phyloP scores from a whole-genome alignment of 2,888 invertebrate genomes.

The Eristalis pertinax region DNA sequence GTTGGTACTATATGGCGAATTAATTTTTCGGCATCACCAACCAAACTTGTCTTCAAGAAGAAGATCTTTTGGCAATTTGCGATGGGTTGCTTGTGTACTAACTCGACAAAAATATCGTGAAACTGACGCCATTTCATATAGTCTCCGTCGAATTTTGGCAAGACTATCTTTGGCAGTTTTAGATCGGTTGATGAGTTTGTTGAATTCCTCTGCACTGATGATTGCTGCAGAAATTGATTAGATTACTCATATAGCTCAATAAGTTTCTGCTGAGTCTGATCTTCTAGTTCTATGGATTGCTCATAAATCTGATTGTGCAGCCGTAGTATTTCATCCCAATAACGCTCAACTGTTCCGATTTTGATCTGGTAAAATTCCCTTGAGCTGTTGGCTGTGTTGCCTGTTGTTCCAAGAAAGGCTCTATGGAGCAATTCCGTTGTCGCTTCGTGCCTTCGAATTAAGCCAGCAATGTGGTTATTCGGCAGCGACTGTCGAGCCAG shows the following conservation, averaged over 20 bases:
- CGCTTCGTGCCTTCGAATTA: too few species aligned
- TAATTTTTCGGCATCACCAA: background rate
- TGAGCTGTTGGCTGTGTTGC: too few species aligned
- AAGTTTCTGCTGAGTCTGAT: background rate
- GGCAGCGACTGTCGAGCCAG: too few species aligned
- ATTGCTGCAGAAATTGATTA: too few species aligned
- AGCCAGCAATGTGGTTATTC: too few species aligned
- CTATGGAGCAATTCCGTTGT: too few species aligned
- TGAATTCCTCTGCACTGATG: background rate
- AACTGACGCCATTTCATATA: conserved; percentile 10
- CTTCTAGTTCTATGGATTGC: background rate
- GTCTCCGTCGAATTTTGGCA: conserved; percentile 13
- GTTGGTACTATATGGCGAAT: background rate
- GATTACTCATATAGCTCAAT: background rate
- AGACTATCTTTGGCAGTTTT: too few species aligned
- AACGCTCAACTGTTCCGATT: background rate
- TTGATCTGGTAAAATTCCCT: conserved; percentile 1
- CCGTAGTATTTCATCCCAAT: background rate
- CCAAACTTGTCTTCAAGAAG: background rate
- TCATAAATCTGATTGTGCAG: background rate
- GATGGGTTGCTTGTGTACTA: background rate
- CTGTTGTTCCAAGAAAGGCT: too few species aligned
- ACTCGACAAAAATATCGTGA: conserved; percentile 1
- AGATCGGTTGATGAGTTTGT: background rate
- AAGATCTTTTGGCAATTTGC: background rate